Conservation (phyloP, 2,888 invertebrate genomes). For the Argyresthia albistria region DNA sequence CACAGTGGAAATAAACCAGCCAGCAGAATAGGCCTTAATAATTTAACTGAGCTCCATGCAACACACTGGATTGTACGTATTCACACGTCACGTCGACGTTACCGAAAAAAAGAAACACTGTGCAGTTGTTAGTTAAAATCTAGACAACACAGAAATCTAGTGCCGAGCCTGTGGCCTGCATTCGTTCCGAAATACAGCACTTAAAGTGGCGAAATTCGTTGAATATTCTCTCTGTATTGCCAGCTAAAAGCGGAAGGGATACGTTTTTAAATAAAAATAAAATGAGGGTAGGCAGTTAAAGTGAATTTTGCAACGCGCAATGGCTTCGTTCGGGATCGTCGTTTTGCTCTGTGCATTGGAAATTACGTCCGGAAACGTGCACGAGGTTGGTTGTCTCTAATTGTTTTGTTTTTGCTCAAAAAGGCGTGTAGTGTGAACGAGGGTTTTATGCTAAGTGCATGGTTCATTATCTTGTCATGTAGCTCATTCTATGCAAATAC, state of each 20-base stretch:
- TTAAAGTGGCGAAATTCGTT: conserved; percentile 16
- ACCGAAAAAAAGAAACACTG: no score
- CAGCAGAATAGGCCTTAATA: no score
- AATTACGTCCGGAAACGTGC: conserved; percentile 11
- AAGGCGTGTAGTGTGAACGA: background rate
- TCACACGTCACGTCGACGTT: background rate
- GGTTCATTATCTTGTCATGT: no score
- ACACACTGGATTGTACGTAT: no score
- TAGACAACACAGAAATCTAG: background rate
- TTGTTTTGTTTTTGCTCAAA: conserved; percentile 1
- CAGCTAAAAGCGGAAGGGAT: conserved; percentile 11
- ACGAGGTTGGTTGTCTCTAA: background rate
- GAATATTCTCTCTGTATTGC: conserved; percentile 18
- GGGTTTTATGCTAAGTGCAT: background rate
- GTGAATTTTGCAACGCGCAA: conserved; percentile 34
- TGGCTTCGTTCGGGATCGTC: conserved; percentile 22
- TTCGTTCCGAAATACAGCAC: background rate
- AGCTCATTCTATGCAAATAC: no score
- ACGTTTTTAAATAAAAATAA: conserved; percentile 32
- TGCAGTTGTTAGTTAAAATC: background rate
- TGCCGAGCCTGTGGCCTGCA: background rate
- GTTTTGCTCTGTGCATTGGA: conserved; percentile 21
- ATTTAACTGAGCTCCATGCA: no score
- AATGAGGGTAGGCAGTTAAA: conserved; percentile 39
- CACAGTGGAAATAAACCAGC: no score